A percentile compares a stretch with the other conserved stretches of the same genome.
These are phyloP conservation scores for Lampris megalopsis DNA, from an alignment of 2,113 vertebrate species.

Conservation along the genomic window DNA sequence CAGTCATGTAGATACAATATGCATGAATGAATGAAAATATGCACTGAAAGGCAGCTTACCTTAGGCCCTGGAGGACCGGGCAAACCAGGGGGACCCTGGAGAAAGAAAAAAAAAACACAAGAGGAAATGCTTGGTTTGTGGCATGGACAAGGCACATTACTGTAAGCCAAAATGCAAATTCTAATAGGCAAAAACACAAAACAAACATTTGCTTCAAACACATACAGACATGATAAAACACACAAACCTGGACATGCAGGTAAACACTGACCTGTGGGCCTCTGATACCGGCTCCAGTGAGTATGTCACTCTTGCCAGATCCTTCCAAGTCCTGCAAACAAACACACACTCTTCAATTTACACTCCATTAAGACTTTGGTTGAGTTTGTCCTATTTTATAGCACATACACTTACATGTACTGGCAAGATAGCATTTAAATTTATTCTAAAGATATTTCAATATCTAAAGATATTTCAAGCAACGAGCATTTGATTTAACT, in stretches of 20 bases:
- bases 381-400: too few species aligned
- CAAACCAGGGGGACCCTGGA: constrained; percentile 71
- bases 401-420: too few species aligned
- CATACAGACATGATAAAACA: neutral
- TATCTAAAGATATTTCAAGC: too few species aligned
- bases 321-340: constrained; percentile 88
- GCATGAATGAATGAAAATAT: neutral
- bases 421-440: too few species aligned
- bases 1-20: neutral
- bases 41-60: constrained; percentile 59
- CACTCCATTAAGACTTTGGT: neutral
- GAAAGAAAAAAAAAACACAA: constrained; percentile 11
- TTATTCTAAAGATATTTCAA: too few species aligned
- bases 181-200: neutral
- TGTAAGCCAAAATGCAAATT: neutral
- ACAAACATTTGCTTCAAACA: neutral
- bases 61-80: constrained; percentile 77
- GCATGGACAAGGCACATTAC: too few species aligned
- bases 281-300: constrained; percentile 66
- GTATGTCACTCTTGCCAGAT: constrained; percentile 79
- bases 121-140: neutral
- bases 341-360: constrained; percentile 40
- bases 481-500: too few species aligned
- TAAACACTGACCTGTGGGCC: constrained; percentile 77
- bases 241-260: neutral